A percentile compares a stretch with the other conserved stretches of the same genome.
phyloP scores from a whole-genome alignment of 1,140 invertebrate genomes.

The Macrostomum lignano region DNA sequence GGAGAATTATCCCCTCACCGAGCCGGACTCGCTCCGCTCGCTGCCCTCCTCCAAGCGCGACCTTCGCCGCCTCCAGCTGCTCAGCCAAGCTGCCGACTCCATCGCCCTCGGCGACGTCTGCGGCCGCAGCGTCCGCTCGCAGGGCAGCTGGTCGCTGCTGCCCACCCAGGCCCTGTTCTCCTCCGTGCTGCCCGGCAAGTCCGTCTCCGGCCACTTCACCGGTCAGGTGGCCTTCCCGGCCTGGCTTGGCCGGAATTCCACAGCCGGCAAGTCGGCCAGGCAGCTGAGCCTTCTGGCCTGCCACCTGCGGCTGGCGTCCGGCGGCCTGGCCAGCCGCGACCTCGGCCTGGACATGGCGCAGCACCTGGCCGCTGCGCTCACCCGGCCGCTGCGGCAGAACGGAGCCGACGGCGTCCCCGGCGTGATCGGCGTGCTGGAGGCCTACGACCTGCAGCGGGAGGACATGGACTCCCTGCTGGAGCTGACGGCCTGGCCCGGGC shows the following conservation, averaged over 20 bases:
- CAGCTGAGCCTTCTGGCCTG: slow-evolving; percentile 49
- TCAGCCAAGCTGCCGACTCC: slow-evolving; percentile 46
- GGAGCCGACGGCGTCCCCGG: slow-evolving; percentile 36
- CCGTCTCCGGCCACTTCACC: slow-evolving; percentile 45
- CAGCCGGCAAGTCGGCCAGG: slow-evolving; percentile 34
- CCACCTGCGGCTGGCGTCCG: slow-evolving; percentile 43
- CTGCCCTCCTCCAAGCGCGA: slow-evolving; percentile 45
- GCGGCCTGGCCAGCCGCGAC: slow-evolving; percentile 15
- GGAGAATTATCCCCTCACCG: slow-evolving; percentile 72
- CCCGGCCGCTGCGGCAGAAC: slow-evolving; percentile 39
- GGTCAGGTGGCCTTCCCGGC: slow-evolving; percentile 58
- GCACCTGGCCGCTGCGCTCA: slow-evolving; percentile 39
- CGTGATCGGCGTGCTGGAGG: slow-evolving; percentile 41
- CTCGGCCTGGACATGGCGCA: slow-evolving; percentile 42
- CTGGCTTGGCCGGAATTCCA: slow-evolving; percentile 84
- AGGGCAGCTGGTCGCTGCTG: slow-evolving; percentile 56
- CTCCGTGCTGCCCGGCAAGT: slow-evolving; percentile 56
- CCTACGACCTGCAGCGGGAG: slow-evolving; percentile 57
- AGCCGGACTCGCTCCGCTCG: no score
- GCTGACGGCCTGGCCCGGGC: slow-evolving; percentile 48
- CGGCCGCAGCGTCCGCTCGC: slow-evolving; percentile 45
- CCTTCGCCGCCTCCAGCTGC: slow-evolving; percentile 50
- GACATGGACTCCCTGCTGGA: slow-evolving; percentile 63
- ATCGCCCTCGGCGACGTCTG: slow-evolving; percentile 57
- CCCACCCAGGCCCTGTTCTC: slow-evolving; percentile 62